Percentiles rank a stretch among this genome's conserved stretches.
Conservation (phyloP, 2,797 vertebrate genomes). For the Alfaro cultratus region DNA sequence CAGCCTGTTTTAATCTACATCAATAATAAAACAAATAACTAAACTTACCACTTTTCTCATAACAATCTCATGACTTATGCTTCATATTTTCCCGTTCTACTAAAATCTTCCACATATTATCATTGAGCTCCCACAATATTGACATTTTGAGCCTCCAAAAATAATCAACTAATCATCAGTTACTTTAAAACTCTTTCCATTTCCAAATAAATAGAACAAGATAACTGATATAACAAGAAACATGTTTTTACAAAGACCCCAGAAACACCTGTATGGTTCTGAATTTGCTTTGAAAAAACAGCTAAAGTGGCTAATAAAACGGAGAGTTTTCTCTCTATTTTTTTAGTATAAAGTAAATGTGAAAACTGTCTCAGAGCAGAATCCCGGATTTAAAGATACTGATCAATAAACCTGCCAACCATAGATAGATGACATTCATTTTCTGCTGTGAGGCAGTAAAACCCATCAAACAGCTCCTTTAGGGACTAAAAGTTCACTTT, state of each 20-base stretch:
- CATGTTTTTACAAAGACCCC: neutral
- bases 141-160: neutral
- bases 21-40: neutral
- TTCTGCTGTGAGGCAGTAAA: conserved; percentile 21
- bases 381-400: conserved; percentile 26
- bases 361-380: conserved; percentile 18
- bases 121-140: neutral
- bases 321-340: neutral
- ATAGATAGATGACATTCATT: conserved; percentile 34
- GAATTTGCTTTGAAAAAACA: neutral
- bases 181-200: neutral
- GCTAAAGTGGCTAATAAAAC: neutral
- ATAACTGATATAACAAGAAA: neutral
- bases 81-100: neutral
- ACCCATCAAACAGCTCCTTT: conserved; percentile 35
- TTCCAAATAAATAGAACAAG: neutral
- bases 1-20: neutral
- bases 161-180: neutral
- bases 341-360: conserved; percentile 1
- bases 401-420: conserved; percentile 50
- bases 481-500: conserved; percentile 15
- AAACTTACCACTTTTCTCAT: neutral
- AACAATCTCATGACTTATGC: neutral
- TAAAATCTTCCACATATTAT: neutral
- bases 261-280: neutral